Base-by-base conservation (phyloP, 2,888 invertebrate genomes). In the Acrobasis consociella region DNA sequence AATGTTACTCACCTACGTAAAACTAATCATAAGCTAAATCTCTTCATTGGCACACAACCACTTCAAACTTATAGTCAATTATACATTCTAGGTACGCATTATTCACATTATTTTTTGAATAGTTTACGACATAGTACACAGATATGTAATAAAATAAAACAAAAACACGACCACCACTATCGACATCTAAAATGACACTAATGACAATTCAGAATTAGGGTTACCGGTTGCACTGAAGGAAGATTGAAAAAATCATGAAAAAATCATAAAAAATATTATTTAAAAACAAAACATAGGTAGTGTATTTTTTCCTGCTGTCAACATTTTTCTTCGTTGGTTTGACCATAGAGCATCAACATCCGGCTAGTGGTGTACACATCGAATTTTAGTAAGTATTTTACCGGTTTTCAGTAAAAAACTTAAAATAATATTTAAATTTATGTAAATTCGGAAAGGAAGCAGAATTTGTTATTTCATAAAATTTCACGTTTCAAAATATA, bases 161-260 rank as follows among this genome's bases (percentile, higher is more conserved):
- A 78, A 83, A 82, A 82, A 85, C 85, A 86, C 86, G 72, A 82
- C 83, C 85, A 69, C 72, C 78, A 71, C 71, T 64, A 66, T 69
- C 69, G 74, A 75, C 72, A 67, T 69, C 68, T 71, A 66, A 72
- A 69, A 70, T 84, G 82, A 83, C 82, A 82, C 49, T 62, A 13
- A 11, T 46, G 46, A 31, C 31, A 31, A 5, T 31, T 31, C 31
- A 31, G 1, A 46, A 46, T n/a, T 46, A 46, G 46, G 46, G 46
- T 46, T 46, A n/a, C 46, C 46, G n/a, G 5, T 7, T 46, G 42
- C 13, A 11, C 22, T 31, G 31, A 31, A 5, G n/a, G 46, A 46
- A 46, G n/a, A 46, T 42, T 42, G 2, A 42, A n/a, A 42, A 42
- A 42, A 42, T 9, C 1, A 22, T 22, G 22, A n/a, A n/a, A n/a